phyloP scores from a whole-genome alignment of 2,113 vertebrate genomes.

The Pao palembangensis region DNA sequence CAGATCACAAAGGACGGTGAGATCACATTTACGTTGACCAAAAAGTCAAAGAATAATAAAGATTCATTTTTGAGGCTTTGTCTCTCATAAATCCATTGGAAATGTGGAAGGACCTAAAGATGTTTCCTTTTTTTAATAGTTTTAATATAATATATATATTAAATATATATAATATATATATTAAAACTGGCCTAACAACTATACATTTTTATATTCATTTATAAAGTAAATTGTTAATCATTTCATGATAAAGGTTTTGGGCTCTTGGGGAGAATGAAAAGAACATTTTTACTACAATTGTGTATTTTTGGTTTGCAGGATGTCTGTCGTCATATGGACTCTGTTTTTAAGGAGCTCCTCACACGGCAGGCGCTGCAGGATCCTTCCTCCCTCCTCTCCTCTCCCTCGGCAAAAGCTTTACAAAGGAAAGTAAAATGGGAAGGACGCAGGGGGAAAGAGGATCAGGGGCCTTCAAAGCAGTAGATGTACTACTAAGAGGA shows the following conservation, averaged over 20 bases:
- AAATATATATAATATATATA: too few relatives aligned
- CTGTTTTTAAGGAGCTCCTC: conserved; percentile 83
- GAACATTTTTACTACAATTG: conserved; percentile 1
- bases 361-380: conserved; percentile 50
- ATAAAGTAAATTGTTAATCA: background rate
- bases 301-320: conserved; percentile 63
- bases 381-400: conserved; percentile 21
- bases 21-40: too few relatives aligned
- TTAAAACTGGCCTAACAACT: too few relatives aligned
- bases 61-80: too few relatives aligned
- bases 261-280: background rate
- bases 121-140: too few relatives aligned
- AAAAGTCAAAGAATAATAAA: too few relatives aligned
- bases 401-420: conserved; percentile 27
- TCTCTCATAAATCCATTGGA: too few relatives aligned
- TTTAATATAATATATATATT: too few relatives aligned
- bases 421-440: conserved; percentile 50
- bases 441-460: conserved; percentile 26
- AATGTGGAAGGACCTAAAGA: too few relatives aligned
- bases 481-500: conserved; percentile 44
- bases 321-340: conserved; percentile 79
- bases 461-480: conserved; percentile 36
- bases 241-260: background rate
- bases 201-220: too few relatives aligned
- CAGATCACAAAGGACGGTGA: too few relatives aligned